Evolutionary conservation across 2,888 invertebrate genomes (phyloP), one percentile per base, ranked within the genome.

Genomic region (Buathra laborator): DNA sequence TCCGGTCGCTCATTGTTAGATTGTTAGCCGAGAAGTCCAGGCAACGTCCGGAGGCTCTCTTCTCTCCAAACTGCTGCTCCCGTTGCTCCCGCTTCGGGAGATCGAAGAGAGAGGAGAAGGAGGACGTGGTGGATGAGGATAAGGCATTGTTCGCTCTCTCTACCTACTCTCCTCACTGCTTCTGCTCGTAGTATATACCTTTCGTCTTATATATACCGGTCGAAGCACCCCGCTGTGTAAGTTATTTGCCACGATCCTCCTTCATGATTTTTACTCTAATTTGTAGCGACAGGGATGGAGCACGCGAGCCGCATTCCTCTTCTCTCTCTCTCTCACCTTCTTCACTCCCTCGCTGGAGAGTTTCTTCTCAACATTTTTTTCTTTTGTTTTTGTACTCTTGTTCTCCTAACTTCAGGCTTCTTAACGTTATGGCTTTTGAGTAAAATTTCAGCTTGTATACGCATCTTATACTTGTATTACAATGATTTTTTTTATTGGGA

Each of bases 201-300:
- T 43, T 67, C 51, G 68, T 74, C 46, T n/a, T 77, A 80, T 72
- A 75, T 75, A 75, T 71, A 78, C 70, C 70, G 87, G 62, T 76
- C 81, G 84, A 86, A 89, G 89, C 88, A 90, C 91, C 93, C 93
- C 89, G 92, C 93, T 92, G 93, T 81, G 92, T 90, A 89, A 92
- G 91, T 92, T 93, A 93, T 93, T 93, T 91, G 90, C 90, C 91
- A 91, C 91, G 92, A 93, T 93, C 92, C 92, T 90, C 89, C 91
- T 92, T 91, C 91, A 91, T 91, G 91, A 93, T 91, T 93, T 92
- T 92, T 90, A 92, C 92, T 92, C 93, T 93, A 93, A 93, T 93
- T 93, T 91, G 93, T 91, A 91, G 92, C 92, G 93, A 93, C 93
- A 93, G 92, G 90, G 90, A 90, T 88, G 90, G 89, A 91, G 92